Evolutionary conservation across 2,113 vertebrate genomes (phyloP).

Genomic region (Eulemur rufifrons): DNA sequence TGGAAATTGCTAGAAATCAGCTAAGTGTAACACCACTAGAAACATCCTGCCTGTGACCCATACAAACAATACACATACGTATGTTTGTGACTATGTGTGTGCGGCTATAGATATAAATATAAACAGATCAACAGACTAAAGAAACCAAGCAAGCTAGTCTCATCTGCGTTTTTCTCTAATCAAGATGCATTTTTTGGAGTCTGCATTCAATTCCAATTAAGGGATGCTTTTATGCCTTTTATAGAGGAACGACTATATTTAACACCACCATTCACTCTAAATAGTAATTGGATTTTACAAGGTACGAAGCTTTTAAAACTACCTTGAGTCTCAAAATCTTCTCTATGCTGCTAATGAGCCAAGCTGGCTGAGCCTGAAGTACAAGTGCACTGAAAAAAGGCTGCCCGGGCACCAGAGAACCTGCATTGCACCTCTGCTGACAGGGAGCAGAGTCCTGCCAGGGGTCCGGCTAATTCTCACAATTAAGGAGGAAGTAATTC

Average conservation of each 20-base stretch:
- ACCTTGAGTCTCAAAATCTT: conserved; percentile 70
- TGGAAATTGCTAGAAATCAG: neutral
- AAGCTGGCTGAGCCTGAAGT: conserved; percentile 40
- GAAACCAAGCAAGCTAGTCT: conserved; percentile 44
- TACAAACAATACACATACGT: neutral
- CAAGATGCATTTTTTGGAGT: conserved; percentile 79
- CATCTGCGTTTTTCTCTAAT: conserved; percentile 70
- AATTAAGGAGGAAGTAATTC: neutral
- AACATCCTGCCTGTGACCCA: neutral
- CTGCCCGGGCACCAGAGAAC: conserved; percentile 32
- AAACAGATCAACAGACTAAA: neutral
- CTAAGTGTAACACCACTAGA: neutral
- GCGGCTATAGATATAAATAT: neutral
- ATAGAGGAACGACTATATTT: conserved; percentile 77
- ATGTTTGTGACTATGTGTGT: conserved; percentile 53
- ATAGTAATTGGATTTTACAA: conserved; percentile 77
- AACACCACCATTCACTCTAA: conserved; percentile 75
- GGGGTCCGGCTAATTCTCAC: neutral
- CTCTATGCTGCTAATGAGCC: conserved; percentile 30
- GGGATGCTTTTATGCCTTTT: conserved; percentile 73
- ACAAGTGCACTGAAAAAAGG: neutral
- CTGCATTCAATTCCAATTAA: conserved; percentile 82
- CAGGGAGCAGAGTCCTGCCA: neutral
- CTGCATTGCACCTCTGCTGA: neutral
- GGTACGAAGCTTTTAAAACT: conserved; percentile 74